Evolutionary conservation across 2,797 vertebrate species (phyloP), one percentile per base, ranked within the genome.

Genomic region (Antennarius maculatus): DNA sequence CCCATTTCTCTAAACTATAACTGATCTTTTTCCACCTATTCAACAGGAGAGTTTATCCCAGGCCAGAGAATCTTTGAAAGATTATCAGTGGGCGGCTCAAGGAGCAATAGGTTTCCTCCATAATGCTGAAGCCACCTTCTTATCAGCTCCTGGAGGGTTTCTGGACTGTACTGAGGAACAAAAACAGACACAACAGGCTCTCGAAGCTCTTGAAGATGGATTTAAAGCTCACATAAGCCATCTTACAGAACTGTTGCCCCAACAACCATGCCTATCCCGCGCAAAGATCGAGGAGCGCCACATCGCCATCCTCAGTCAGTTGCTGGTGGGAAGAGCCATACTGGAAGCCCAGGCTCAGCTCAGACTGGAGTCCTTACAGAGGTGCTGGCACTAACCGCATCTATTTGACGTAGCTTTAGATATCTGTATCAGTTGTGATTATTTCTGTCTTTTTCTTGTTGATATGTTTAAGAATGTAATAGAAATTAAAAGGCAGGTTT

Each of bases 41-140:
- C 61, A 77, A 83, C 88, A 99, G 97, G 91, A 81, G 72, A 76
- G 72, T 59, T 74, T 96, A 68, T 88, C 91, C 23, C 91, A 93
- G 28, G 92, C 94, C 0, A 90, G 79, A 62, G 86, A 93, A 57
- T 88, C 80, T 29, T 45, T 94, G 54, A 93, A 91, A 51, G 85
- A 85, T 56, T 95, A 95, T 55, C 79, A 85, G 0, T 79, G 89
- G 71, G 92, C 93, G 0, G 80, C 95, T 61, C 77, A 88, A 39
- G 91, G 86, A 60, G 90, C 94, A 0, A 18, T 83, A 6, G 31
- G 46, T 27, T 86, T 94, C 51, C 88, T 95, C 0, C 70, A 85
- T 18, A 89, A 94, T 12, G 89, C 86, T 0, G 92, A 95, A 82
- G 81, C 85, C 65, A 84, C 76, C 54, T 71, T 95, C 41, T 18